Evolutionary conservation across 2,797 vertebrate species (phyloP).

Genomic region (Tympanoctomys barrerae): DNA sequence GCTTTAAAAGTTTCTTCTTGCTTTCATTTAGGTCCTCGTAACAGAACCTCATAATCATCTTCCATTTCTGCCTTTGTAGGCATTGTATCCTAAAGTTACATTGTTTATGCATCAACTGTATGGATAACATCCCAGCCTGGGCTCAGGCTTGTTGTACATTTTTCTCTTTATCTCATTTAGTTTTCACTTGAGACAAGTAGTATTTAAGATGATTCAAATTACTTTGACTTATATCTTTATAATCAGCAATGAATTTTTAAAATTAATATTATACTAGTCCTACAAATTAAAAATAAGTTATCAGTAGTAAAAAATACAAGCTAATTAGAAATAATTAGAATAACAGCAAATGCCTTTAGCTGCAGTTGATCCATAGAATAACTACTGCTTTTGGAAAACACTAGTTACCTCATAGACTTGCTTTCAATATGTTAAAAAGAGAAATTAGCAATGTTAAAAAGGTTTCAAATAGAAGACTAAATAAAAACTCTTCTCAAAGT

Average conservation of each 20-base stretch:
- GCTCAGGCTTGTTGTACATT: not conserved
- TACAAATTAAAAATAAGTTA: not conserved
- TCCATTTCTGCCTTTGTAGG: not conserved
- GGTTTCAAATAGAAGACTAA: not conserved
- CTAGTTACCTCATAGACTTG: not conserved
- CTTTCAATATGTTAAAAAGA: conserved; percentile 16
- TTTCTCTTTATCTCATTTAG: not conserved
- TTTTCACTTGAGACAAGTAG: not conserved
- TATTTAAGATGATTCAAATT: not conserved
- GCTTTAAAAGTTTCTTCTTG: not conserved
- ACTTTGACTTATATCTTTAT: conserved; percentile 17
- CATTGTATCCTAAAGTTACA: not conserved
- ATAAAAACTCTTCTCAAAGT: not conserved
- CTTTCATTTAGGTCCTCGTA: not conserved
- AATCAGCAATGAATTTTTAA: conserved; percentile 1
- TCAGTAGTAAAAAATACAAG: not conserved
- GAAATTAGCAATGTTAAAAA: not conserved
- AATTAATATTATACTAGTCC: not conserved
- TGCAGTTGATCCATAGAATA: not conserved
- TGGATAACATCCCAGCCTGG: rapidly evolving
- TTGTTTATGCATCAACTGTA: rapidly evolving
- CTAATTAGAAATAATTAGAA: not conserved
- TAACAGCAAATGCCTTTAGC: conserved; percentile 21
- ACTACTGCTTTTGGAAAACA: not conserved
- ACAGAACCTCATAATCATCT: not conserved